Base-by-base conservation (phyloP, 1,140 invertebrate genomes). In the Leptinotarsa lineolata region DNA sequence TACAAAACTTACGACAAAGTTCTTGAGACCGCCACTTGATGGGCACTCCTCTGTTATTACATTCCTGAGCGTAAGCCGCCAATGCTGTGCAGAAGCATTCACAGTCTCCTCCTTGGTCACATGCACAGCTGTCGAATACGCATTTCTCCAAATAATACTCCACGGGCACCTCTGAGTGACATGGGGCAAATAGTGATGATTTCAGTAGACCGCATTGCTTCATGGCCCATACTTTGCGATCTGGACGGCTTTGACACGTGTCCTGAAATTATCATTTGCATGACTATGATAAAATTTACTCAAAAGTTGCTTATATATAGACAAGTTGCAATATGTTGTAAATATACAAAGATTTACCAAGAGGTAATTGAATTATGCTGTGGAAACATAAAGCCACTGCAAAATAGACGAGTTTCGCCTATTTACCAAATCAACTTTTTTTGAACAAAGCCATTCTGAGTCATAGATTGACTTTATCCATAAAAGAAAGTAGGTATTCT, bases 1-100 rank as follows among this genome's bases (percentile, higher is more conserved):
- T 39, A 39, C 30, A 21, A 60, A 5, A 72, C 91, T 92, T 84
- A 94, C 93, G 95, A 80, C 95, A 97, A 15, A 94, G 85, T 48
- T 92, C 87, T 79, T 93, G 92, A 2, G 89, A 89, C 68, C 95
- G 85, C 95, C 95, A 97, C 76, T 91, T 90, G 12, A 96, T 88
- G 6, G 88, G 87, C 18, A 93, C 88, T 16, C 92, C 92, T 60
- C 89, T 87, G 2, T 86, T 86, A 63, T 90, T 91, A 82, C 95
- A 97, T 78, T 91, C 90, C 78, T 95, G 90, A 20, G 94, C 93
- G 84, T 97, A 97, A 4, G 93, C 91, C 0, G 94, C 92, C 16
- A 97, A 85, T 1, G 95, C 92, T 1, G 95, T 95, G 83, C 95
- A 97, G 0, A 96, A 83, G 85, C 95, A 97, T 71, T 94, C 92